These are phyloP conservation scores for Pentalonia nigronervosa DNA, from an alignment of 1,140 invertebrate genomes.

Conservation along the genomic window DNA sequence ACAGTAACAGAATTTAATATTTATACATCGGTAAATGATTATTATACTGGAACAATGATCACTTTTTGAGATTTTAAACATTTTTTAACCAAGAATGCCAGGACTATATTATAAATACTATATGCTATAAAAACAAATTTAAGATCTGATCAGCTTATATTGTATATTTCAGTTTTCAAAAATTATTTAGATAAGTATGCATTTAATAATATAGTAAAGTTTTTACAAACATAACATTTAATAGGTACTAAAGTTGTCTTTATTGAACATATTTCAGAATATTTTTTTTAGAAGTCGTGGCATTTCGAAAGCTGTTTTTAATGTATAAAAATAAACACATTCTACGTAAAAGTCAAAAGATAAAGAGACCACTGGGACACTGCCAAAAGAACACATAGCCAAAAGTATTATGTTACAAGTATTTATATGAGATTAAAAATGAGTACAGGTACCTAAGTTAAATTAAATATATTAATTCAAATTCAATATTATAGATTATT, in stretches of 20 bases:
- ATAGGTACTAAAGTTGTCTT: background rate
- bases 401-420: slow-evolving; percentile 54
- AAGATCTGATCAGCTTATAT: background rate
- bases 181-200: background rate
- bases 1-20: background rate
- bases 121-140: background rate
- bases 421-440: slow-evolving; percentile 20
- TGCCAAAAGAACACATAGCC: slow-evolving; percentile 38
- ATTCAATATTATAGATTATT: background rate
- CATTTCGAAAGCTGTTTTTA: slow-evolving; percentile 41
- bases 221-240: background rate
- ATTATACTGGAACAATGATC: background rate
- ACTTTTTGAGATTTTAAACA: background rate
- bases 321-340: slow-evolving; percentile 52
- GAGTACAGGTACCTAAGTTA: background rate
- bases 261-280: background rate
- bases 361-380: background rate
- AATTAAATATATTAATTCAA: slow-evolving; percentile 1
- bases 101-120: background rate
- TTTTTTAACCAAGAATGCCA: background rate
- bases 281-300: background rate
- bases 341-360: slow-evolving; percentile 10
- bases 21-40: background rate
- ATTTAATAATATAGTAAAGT: background rate
- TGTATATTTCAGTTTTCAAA: background rate